Evolutionary conservation across 2,113 vertebrate genomes (phyloP).

Genomic region (Hiodon alosoides): DNA sequence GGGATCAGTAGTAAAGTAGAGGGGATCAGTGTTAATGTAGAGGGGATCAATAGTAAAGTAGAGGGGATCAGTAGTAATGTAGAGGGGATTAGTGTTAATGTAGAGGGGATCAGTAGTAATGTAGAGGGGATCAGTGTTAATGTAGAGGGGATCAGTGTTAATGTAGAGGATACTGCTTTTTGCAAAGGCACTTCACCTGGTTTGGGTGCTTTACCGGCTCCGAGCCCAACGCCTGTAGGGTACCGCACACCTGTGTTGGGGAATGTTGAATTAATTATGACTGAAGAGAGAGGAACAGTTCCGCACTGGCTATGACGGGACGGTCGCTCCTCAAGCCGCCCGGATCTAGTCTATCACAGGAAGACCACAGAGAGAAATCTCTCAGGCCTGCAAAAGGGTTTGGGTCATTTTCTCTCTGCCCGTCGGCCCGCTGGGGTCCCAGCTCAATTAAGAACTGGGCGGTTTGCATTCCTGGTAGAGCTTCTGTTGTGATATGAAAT

Average conservation of each 20-base stretch:
- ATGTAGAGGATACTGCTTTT: neutral
- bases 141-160: no score
- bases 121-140: no score
- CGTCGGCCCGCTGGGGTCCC: no score
- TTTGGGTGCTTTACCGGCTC: slow-evolving; percentile 55
- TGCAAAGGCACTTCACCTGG: slow-evolving; percentile 47
- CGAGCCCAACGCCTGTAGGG: slow-evolving; percentile 44
- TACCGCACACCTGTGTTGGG: slow-evolving; percentile 40
- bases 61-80: no score
- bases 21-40: no score
- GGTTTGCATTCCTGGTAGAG: neutral
- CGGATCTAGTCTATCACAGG: neutral
- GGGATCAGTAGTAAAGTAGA: no score
- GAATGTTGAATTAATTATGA: neutral
- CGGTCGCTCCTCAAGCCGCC: neutral
- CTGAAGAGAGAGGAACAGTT: neutral
- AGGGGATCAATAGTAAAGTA: no score
- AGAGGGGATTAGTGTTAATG: no score
- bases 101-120: no score
- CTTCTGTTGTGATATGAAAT: neutral
- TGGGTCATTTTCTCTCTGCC: neutral
- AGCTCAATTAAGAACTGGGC: slow-evolving; percentile 21
- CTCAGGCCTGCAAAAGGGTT: neutral
- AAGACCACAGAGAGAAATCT: neutral
- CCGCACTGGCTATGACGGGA: no score